A percentile compares a stretch with the other conserved stretches of the same genome.
phyloP scores from a whole-genome alignment of 2,113 vertebrate species.

The Edolisoma coerulescens region DNA sequence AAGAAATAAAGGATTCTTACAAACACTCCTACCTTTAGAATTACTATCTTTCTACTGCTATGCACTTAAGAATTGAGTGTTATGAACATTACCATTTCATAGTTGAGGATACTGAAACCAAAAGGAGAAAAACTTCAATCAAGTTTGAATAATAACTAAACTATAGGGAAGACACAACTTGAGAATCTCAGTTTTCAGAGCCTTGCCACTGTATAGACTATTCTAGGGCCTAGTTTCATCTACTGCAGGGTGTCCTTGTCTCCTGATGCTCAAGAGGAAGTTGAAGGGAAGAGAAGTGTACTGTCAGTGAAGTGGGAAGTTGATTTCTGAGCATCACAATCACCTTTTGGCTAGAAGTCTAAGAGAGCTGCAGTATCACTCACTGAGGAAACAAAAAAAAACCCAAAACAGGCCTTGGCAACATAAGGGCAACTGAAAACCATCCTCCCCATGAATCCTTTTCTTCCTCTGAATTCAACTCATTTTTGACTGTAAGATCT shows the following conservation, averaged over 20 bases:
- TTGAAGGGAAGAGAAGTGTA: not conserved
- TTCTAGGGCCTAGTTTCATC: not conserved
- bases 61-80: not conserved
- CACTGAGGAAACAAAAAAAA: not conserved
- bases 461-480: not conserved
- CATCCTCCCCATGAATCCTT: not conserved
- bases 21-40: not conserved
- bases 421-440: not conserved
- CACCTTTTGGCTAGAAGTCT: not conserved
- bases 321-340: not conserved
- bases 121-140: not conserved
- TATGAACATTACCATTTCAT: not conserved
- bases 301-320: not conserved
- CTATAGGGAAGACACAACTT: not conserved
- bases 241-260: not conserved
- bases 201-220: not conserved
- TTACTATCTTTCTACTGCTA: not conserved
- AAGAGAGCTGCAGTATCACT: not conserved
- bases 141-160: not conserved
- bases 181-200: not conserved
- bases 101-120: not conserved
- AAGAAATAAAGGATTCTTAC: not conserved
- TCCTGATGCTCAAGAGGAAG: not conserved
- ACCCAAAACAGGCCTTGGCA: not conserved
- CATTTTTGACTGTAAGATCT: not conserved